Evolutionary conservation across 2,797 vertebrate species (phyloP).

Genomic region (Brachyalestes nurse): DNA sequence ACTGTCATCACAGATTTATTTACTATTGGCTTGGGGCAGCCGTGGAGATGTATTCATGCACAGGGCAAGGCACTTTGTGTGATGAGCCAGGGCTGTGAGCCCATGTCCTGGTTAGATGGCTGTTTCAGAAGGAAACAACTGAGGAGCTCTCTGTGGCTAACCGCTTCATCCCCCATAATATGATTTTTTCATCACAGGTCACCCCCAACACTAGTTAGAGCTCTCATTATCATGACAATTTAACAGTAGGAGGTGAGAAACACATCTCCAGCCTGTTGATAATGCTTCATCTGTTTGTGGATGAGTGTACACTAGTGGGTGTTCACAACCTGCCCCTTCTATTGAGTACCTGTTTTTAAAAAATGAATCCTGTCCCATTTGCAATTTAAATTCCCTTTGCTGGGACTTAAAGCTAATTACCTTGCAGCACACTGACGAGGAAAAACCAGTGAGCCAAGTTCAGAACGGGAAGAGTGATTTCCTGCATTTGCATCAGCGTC

Average conservation of each 20-base stretch:
- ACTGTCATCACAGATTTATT: slow-evolving; percentile 70
- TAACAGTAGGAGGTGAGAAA: slow-evolving; percentile 54
- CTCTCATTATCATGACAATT: slow-evolving; percentile 62
- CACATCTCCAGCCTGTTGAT: slow-evolving; percentile 60
- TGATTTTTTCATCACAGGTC: slow-evolving; percentile 52
- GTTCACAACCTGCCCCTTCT: slow-evolving; percentile 1
- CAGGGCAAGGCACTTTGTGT: slow-evolving; percentile 65
- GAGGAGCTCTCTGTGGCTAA: slow-evolving; percentile 45
- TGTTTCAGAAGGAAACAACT: slow-evolving; percentile 49
- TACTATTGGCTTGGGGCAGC: slow-evolving; percentile 61
- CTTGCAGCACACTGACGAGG: slow-evolving; percentile 43
- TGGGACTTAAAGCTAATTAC: slow-evolving; percentile 65
- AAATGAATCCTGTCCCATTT: slow-evolving; percentile 61
- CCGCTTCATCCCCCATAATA: slow-evolving; percentile 56
- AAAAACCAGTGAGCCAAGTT: slow-evolving; percentile 46
- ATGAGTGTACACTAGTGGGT: slow-evolving; percentile 25
- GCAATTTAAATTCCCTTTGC: slow-evolving; percentile 62
- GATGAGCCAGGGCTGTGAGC: slow-evolving; percentile 66
- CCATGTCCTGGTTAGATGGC: slow-evolving; percentile 64
- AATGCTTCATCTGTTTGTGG: slow-evolving; percentile 58
- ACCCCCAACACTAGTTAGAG: slow-evolving; percentile 46
- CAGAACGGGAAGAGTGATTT: slow-evolving; percentile 48
- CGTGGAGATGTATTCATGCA: slow-evolving; percentile 65
- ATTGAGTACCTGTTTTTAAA: slow-evolving; percentile 31
- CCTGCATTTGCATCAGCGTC: slow-evolving; percentile 39